Conservation (phyloP, 2,888 invertebrate genomes). For the Chaetogeoica ovagalla region DNA sequence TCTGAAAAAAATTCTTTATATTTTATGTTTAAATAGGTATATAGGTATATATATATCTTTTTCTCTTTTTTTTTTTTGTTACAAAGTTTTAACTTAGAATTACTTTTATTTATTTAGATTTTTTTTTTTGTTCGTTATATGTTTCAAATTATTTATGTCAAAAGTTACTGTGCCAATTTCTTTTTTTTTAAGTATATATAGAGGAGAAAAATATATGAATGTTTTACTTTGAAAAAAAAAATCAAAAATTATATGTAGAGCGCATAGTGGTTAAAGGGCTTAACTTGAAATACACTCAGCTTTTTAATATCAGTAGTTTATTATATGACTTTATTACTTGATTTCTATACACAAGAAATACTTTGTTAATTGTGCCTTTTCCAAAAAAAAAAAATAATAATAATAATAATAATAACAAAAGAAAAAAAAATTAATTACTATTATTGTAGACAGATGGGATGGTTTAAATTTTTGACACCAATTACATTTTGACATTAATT, state of each 20-base stretch:
- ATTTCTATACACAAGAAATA: conserved; percentile 1
- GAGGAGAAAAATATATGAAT: neutral
- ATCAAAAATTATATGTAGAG: too few relatives aligned
- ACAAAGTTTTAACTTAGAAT: conserved; percentile 29
- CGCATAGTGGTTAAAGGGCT: conserved; percentile 18
- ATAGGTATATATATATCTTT: conserved; percentile 11
- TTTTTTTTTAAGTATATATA: conserved; percentile 13
- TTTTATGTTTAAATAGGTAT: neutral
- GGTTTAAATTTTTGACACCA: neutral
- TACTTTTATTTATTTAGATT: conserved; percentile 40
- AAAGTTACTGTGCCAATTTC: conserved; percentile 46
- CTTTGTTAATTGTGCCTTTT: neutral
- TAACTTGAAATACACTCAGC: conserved; percentile 12
- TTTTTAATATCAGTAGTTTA: conserved; percentile 2
- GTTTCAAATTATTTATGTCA: conserved; percentile 50
- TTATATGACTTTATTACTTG: neutral
- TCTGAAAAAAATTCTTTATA: conserved; percentile 34
- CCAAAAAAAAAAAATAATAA: neutral
- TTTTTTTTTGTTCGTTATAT: conserved; percentile 48
- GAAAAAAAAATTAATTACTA: neutral
- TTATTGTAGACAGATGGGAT: neutral
- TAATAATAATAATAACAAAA: neutral
- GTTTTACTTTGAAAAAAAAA: conserved; percentile 12
- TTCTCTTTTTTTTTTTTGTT: conserved; percentile 32
- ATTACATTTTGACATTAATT: neutral